phyloP scores from a whole-genome alignment of 2,797 vertebrate genomes.

The Rhinoraja longicauda region DNA sequence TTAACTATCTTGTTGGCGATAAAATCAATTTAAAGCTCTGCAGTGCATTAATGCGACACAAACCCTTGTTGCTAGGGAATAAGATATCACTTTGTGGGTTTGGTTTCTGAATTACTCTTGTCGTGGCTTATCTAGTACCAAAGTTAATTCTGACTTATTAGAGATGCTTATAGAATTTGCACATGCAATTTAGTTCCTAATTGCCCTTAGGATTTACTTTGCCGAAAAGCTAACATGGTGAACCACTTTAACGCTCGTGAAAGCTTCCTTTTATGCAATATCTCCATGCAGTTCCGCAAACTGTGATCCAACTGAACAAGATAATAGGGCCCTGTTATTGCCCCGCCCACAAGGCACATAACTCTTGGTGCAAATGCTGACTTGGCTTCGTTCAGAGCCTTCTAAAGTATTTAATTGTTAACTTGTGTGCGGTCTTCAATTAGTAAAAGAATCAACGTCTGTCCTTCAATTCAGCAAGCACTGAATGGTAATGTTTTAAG shows the following conservation, averaged over 20 bases:
- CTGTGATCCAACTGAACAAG: neutral
- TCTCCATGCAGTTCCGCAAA: neutral
- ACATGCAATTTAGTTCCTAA: neutral
- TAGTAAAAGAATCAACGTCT: neutral
- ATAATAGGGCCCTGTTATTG: neutral
- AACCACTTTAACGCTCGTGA: neutral
- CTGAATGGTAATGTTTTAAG: neutral
- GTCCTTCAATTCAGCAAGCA: neutral
- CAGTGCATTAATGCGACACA: too few relatives aligned
- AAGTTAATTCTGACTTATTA: slow-evolving; percentile 11
- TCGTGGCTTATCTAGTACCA: slow-evolving; percentile 5
- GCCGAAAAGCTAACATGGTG: neutral
- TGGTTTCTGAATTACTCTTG: neutral
- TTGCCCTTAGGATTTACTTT: neutral
- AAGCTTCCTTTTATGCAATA: neutral
- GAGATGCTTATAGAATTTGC: slow-evolving; percentile 3
- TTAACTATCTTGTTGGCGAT: neutral
- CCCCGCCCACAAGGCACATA: neutral
- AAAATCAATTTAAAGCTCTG: neutral
- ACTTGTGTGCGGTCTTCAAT: slow-evolving; percentile 1
- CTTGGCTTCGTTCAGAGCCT: neutral
- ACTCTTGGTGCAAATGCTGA: neutral
- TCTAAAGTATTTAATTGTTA: slow-evolving; percentile 1
- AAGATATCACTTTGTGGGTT: neutral
- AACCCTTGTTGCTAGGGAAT: neutral